phyloP scores from a whole-genome alignment of 2,797 vertebrate genomes.

The Thamnophis elegans region DNA sequence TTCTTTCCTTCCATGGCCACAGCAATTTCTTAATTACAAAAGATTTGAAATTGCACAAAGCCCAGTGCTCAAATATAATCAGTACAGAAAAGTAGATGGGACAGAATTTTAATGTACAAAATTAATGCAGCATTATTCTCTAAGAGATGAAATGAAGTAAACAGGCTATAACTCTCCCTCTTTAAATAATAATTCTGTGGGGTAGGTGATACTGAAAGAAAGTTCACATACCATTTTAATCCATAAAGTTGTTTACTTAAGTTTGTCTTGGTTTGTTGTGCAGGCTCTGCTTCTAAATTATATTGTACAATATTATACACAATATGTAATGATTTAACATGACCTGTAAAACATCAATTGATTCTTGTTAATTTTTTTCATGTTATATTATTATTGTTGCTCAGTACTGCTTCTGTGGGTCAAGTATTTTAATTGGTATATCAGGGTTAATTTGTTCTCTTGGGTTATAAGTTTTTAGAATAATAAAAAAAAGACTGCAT shows the following conservation, averaged over 20 bases:
- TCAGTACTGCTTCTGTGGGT: background rate
- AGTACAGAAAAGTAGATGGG: background rate
- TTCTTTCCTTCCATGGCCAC: constrained; percentile 50
- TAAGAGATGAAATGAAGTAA: background rate
- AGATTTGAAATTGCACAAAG: constrained; percentile 32
- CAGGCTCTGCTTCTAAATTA: background rate
- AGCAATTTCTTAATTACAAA: constrained; percentile 44
- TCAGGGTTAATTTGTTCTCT: background rate
- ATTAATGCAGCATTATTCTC: background rate
- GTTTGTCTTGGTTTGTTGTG: background rate
- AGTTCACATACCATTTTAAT: background rate
- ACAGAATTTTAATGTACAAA: background rate
- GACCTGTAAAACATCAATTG: background rate
- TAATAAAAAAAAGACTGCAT: background rate
- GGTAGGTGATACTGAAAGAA: background rate
- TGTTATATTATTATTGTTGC: background rate
- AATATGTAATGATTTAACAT: background rate
- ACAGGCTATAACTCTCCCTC: background rate
- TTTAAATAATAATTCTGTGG: background rate
- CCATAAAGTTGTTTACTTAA: background rate
- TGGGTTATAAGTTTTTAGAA: background rate
- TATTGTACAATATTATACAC: background rate
- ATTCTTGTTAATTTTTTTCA: background rate
- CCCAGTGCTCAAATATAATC: background rate
- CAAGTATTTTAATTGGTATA: background rate